These are phyloP conservation scores for Drosophila emarginata DNA, from an alignment of 2,888 invertebrate genomes.

Conservation along the genomic window DNA sequence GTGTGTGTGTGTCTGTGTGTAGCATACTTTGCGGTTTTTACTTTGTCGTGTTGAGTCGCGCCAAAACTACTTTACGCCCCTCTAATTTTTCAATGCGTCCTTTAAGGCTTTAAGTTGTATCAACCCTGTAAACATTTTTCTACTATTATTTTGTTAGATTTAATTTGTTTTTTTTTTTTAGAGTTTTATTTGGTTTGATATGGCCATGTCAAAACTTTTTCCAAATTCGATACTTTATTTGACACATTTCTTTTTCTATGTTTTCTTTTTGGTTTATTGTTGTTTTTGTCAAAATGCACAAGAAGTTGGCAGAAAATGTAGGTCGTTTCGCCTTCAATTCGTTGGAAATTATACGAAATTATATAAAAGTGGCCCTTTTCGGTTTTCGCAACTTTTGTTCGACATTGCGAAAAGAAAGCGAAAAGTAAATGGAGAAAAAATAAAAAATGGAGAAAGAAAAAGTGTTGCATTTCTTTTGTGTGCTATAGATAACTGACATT, in stretches of 20 bases:
- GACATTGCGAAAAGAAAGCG: conserved; percentile 40
- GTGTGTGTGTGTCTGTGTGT: conserved; percentile 23
- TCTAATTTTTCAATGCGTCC: conserved; percentile 10
- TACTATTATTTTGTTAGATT: background rate
- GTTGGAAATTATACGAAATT: conserved; percentile 66
- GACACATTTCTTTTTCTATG: conserved; percentile 56
- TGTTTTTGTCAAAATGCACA: conserved; percentile 24
- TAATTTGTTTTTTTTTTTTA: conserved; percentile 21
- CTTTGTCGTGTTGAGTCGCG: conserved; percentile 36
- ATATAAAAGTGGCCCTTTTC: conserved; percentile 33
- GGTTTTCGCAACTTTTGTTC: background rate
- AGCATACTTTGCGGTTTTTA: conserved; percentile 62
- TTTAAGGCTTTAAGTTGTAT: conserved; percentile 48
- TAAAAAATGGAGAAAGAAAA: conserved; percentile 36
- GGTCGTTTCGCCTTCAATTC: conserved; percentile 61
- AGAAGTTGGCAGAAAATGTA: conserved; percentile 45
- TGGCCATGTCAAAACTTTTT: conserved; percentile 22
- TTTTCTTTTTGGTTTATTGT: conserved; percentile 14
- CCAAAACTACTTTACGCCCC: conserved; percentile 19
- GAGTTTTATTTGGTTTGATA: conserved; percentile 37
- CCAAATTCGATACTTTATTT: conserved; percentile 71
- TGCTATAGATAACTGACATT: conserved; percentile 63
- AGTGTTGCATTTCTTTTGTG: conserved; percentile 34
- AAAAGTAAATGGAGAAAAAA: background rate
- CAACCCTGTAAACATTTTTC: background rate